Evolutionary conservation across 2,113 vertebrate genomes (phyloP).

Genomic region (Petrocephalus zakoni): DNA sequence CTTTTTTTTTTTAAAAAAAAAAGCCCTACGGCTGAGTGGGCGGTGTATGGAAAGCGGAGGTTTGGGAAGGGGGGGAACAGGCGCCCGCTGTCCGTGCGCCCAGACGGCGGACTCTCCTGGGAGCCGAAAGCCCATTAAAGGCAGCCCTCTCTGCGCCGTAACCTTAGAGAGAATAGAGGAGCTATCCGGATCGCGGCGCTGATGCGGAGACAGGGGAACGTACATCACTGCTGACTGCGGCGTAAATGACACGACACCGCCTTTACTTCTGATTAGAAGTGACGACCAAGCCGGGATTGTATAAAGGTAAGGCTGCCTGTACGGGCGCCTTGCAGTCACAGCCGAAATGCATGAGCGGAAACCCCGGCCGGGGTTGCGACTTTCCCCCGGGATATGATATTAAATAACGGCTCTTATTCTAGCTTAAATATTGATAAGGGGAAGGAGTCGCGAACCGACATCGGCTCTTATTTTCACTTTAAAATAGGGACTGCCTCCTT

Average conservation of each 20-base stretch:
- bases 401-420: neutral
- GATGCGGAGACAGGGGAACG: neutral
- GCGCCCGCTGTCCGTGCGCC: neutral
- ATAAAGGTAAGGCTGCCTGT: neutral
- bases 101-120: neutral
- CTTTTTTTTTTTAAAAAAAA: too few species aligned
- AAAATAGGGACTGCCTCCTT: neutral
- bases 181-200: neutral
- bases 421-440: neutral
- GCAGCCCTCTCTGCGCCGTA: neutral
- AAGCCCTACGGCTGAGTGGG: neutral
- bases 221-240: neutral
- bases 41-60: neutral
- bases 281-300: neutral
- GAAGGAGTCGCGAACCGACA: neutral
- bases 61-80: neutral
- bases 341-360: neutral
- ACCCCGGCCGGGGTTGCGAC: neutral
- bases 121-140: neutral
- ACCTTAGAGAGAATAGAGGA: neutral
- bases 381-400: neutral
- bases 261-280: neutral
- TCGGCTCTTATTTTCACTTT: neutral
- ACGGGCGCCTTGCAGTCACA: neutral
- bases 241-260: neutral